A percentile compares a stretch with the other conserved stretches of the same genome.
Conservation (phyloP, 2,888 invertebrate genomes). For the Folsomia manolachei region DNA sequence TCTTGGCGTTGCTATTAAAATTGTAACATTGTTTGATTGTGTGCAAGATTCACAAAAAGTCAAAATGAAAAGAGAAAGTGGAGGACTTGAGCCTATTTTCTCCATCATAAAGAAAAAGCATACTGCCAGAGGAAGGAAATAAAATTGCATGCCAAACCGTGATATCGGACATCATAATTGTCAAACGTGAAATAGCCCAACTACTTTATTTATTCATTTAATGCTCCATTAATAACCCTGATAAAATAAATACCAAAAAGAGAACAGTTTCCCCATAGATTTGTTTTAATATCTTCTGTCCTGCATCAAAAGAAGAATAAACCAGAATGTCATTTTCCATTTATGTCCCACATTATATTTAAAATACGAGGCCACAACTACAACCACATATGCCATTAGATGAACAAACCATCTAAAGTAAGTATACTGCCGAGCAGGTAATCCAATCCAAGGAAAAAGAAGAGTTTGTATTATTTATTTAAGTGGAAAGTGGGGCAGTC, state of each 20-base stretch:
- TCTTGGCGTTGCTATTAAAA: too few species aligned
- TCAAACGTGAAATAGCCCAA: neutral
- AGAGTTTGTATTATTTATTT: neutral
- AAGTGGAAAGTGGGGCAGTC: neutral
- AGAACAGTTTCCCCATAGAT: neutral
- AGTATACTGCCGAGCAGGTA: too few species aligned
- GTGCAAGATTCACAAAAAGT: too few species aligned
- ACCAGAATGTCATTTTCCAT: neutral
- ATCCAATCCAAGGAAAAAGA: neutral
- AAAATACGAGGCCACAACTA: neutral
- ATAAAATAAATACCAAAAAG: neutral
- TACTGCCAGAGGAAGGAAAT: too few species aligned
- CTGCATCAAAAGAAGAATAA: neutral
- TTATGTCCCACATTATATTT: neutral
- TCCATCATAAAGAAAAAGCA: too few species aligned
- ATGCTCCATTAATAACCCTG: neutral
- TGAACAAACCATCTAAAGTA: too few species aligned
- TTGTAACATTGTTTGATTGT: too few species aligned
- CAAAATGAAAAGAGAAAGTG: too few species aligned
- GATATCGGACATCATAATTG: neutral
- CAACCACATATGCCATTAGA: too few species aligned
- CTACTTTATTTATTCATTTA: neutral
- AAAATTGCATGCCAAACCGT: too few species aligned
- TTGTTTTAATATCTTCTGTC: neutral
- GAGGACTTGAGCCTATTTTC: too few species aligned